Percentiles rank a stretch among this genome's conserved stretches.
Conservation (phyloP, 2,113 vertebrate species). For the Passerina amoena region DNA sequence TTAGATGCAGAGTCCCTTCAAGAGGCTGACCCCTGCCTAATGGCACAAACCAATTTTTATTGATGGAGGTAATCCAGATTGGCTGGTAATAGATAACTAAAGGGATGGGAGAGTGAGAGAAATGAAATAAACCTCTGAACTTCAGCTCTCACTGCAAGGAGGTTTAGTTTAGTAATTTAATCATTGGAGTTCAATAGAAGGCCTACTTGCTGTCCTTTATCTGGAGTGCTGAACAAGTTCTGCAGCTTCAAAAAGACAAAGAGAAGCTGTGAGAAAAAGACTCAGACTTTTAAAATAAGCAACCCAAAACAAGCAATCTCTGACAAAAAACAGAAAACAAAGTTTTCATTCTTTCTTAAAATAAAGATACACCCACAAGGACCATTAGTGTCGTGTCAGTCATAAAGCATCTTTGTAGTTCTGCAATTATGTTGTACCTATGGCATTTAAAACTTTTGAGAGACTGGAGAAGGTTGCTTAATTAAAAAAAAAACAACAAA, state of each 20-base stretch:
- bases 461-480: not conserved
- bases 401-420: not conserved
- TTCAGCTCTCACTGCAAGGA: not conserved
- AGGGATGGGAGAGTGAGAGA: not conserved
- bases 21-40: not conserved
- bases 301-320: not conserved
- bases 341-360: not conserved
- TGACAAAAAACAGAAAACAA: not conserved
- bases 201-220: not conserved
- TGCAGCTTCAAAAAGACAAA: not conserved
- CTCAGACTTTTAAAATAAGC: not conserved
- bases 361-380: not conserved
- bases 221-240: not conserved
- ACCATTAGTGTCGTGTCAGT: not conserved
- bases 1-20: not conserved
- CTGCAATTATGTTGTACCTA: not conserved
- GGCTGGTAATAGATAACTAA: not conserved
- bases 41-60: not conserved
- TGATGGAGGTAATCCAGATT: not conserved
- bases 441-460: not conserved
- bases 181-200: not conserved
- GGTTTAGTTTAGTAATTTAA: not conserved
- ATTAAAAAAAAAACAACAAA: not conserved
- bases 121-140: slow-evolving; percentile 3
- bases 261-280: not conserved